Evolutionary conservation across 2,113 vertebrate genomes (phyloP).

Genomic region (Zapornia atra): DNA sequence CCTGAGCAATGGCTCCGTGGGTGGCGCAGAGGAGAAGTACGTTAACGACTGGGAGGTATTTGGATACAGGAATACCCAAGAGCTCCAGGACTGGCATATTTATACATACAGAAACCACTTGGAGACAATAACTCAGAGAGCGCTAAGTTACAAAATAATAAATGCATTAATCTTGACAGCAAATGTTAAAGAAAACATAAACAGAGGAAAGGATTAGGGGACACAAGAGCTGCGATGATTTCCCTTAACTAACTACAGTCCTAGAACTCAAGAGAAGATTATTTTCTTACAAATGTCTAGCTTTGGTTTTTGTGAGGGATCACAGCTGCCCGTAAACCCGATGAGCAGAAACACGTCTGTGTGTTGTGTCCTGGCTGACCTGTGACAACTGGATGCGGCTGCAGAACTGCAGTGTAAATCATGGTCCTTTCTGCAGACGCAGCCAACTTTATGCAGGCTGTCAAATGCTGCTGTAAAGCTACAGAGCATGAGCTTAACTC

Average conservation of each 20-base stretch:
- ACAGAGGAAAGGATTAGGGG: not conserved
- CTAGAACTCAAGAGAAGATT: not conserved
- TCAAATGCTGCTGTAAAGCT: not conserved
- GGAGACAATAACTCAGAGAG: not conserved
- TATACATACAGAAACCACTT: not conserved
- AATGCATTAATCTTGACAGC: not conserved
- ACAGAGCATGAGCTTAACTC: not conserved
- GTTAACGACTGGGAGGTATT: not conserved
- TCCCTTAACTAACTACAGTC: not conserved
- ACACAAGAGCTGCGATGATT: not conserved
- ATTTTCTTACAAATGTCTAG: not conserved
- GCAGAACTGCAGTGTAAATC: not conserved
- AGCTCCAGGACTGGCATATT: constrained; percentile 3
- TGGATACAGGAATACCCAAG: not conserved
- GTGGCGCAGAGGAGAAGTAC: constrained; percentile 10
- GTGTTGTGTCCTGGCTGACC: not conserved
- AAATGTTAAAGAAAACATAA: not conserved
- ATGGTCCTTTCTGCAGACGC: not conserved
- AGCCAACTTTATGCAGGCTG: not conserved
- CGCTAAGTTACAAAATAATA: not conserved
- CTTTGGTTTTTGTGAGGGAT: not conserved
- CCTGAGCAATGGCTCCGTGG: not conserved
- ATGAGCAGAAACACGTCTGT: not conserved
- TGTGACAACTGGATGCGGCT: not conserved
- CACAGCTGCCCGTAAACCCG: not conserved